Percentiles rank a stretch among this genome's conserved stretches.
phyloP scores from a whole-genome alignment of 2,888 invertebrate species.

The Galerucella calmariensis region DNA sequence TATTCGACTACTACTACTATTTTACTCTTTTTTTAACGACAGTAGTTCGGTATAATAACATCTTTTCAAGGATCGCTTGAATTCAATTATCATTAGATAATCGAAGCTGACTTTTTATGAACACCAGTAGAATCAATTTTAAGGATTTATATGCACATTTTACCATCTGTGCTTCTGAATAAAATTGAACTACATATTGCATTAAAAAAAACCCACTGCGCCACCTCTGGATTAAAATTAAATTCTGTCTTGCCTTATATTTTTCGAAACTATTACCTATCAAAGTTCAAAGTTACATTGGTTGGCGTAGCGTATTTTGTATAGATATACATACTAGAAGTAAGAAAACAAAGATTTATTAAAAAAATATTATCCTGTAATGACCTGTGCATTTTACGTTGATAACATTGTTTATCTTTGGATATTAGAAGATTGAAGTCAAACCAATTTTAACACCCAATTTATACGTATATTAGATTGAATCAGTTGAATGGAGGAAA shows the following conservation, averaged over 20 bases:
- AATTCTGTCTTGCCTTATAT: neutral
- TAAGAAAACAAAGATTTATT: neutral
- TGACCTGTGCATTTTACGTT: neutral
- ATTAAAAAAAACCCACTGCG: neutral
- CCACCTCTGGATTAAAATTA: neutral
- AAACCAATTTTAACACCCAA: neutral
- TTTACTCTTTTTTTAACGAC: too few species aligned
- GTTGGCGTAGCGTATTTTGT: neutral
- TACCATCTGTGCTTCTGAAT: too few species aligned
- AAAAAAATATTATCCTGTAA: neutral
- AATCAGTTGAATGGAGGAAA: neutral
- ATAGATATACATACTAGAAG: neutral
- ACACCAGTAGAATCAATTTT: too few species aligned
- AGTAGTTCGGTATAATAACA: too few species aligned
- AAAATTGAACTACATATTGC: neutral
- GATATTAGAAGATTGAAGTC: neutral
- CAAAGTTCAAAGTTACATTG: slow-evolving; percentile 3
- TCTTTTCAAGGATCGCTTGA: too few species aligned
- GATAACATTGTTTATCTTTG: neutral
- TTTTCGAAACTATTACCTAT: neutral
- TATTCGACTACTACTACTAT: too few species aligned
- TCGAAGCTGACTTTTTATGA: too few species aligned
- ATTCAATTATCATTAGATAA: too few species aligned
- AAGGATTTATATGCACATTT: too few species aligned
- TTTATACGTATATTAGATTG: neutral